phyloP scores from a whole-genome alignment of 2,888 invertebrate genomes.

The Acleris emargana region DNA sequence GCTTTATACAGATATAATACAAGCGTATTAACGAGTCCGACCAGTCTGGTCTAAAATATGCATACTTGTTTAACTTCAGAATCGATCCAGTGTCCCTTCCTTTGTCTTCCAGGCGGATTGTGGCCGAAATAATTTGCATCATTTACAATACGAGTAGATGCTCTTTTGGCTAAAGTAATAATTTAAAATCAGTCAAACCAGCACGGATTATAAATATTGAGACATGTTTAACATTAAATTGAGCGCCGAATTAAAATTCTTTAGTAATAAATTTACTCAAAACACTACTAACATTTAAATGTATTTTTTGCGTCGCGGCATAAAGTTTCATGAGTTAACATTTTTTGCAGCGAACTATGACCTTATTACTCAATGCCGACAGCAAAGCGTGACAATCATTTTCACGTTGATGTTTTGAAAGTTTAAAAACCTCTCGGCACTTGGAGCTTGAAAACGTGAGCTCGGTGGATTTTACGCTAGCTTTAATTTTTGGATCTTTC shows the following conservation, averaged over 20 bases:
- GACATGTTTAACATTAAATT: too few species aligned
- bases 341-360: background rate
- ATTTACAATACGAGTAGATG: conserved; percentile 18
- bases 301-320: background rate
- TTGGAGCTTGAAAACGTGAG: conserved; percentile 3
- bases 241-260: too few species aligned
- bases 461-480: conserved; percentile 4
- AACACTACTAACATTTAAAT: background rate
- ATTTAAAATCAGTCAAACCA: too few species aligned
- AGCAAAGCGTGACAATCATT: background rate
- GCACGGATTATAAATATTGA: too few species aligned
- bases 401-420: conserved; percentile 11
- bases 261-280: too few species aligned
- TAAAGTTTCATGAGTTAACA: conserved; percentile 5
- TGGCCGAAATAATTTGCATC: conserved; percentile 25
- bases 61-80: conserved; percentile 24
- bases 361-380: conserved; percentile 2
- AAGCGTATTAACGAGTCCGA: conserved; percentile 23
- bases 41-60: conserved; percentile 16
- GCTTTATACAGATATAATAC: conserved; percentile 19
- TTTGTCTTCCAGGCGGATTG: conserved; percentile 14
- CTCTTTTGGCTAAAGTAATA: background rate
- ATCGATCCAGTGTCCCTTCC: conserved; percentile 15
- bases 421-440: conserved; percentile 11
- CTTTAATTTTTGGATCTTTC: conserved; percentile 9